Evolutionary conservation across 2,113 vertebrate genomes (phyloP).

Genomic region (Gymnogyps californianus): DNA sequence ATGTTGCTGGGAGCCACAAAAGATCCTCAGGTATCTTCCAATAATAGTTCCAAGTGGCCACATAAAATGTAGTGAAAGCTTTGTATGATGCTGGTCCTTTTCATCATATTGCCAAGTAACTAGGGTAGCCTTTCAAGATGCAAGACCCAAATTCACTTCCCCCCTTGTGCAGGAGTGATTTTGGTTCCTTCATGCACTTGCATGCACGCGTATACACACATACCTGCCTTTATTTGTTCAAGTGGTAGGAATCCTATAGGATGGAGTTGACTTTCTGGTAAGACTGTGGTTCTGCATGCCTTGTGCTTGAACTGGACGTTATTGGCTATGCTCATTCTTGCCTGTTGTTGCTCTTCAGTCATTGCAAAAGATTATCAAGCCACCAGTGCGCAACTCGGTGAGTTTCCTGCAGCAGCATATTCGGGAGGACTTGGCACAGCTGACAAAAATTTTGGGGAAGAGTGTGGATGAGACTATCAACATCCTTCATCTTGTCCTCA

Average conservation of each 20-base stretch:
- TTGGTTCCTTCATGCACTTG: neutral
- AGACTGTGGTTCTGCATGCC: neutral
- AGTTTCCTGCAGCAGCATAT: slow-evolving; percentile 82
- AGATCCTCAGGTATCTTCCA: slow-evolving; percentile 72
- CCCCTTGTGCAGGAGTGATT: neutral
- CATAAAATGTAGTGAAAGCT: neutral
- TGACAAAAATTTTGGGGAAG: slow-evolving; percentile 80
- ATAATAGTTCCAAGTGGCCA: neutral
- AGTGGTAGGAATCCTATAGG: neutral
- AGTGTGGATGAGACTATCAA: slow-evolving; percentile 81
- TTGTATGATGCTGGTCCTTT: neutral
- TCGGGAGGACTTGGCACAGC: slow-evolving; percentile 78
- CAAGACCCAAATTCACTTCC: neutral
- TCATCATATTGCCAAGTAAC: neutral
- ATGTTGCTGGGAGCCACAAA: slow-evolving; percentile 81
- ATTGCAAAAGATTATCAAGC: slow-evolving; percentile 79
- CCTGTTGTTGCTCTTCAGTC: neutral
- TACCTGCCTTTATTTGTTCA: neutral
- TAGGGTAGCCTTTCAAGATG: neutral
- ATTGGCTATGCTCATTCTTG: neutral
- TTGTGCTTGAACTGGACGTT: neutral
- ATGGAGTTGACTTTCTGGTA: neutral
- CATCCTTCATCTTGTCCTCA: slow-evolving; percentile 78
- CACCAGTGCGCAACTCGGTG: slow-evolving; percentile 46
- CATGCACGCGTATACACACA: fast-evolving